These are phyloP conservation scores for Bacillus rossius DNA, from an alignment of 1,140 invertebrate species.

Conservation along the genomic window DNA sequence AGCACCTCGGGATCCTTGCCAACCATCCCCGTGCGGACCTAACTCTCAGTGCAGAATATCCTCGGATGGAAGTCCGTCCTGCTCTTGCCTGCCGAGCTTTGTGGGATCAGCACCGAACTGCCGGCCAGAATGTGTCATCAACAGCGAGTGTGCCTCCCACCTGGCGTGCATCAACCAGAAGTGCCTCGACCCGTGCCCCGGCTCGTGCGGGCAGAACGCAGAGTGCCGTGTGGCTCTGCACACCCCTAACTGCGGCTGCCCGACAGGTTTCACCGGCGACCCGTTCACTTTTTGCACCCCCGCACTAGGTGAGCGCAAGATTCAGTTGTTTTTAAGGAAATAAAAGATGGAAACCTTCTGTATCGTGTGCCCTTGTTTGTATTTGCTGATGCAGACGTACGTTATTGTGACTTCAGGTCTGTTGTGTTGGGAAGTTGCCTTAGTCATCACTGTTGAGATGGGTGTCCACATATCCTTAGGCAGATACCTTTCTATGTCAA, in stretches of 20 bases:
- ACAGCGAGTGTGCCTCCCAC: slow-evolving; percentile 38
- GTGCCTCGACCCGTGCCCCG: slow-evolving; percentile 43
- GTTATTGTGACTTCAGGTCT: no score
- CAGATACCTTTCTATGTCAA: no score
- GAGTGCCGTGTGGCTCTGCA: slow-evolving; percentile 69
- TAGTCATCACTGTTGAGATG: no score
- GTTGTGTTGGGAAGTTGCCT: no score
- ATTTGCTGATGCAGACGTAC: no score
- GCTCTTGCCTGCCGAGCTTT: slow-evolving; percentile 36
- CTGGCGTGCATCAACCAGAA: slow-evolving; percentile 33
- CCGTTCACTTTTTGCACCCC: slow-evolving; percentile 48
- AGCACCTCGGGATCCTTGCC: slow-evolving; percentile 48
- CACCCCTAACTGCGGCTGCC: slow-evolving; percentile 64
- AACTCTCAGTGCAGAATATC: slow-evolving; percentile 61
- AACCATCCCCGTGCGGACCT: slow-evolving; percentile 65
- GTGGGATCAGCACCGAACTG: slow-evolving; percentile 24
- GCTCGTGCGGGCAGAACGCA: slow-evolving; percentile 65
- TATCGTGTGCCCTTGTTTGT: no score
- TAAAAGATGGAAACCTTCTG: no score
- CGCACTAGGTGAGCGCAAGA: slow-evolving; percentile 28
- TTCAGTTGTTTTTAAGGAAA: no score
- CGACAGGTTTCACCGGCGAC: slow-evolving; percentile 59
- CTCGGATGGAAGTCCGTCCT: slow-evolving; percentile 41
- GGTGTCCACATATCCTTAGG: no score
- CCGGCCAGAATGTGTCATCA: slow-evolving; percentile 25